Conservation (phyloP, 2,888 invertebrate species). For the Pteria penguin region DNA sequence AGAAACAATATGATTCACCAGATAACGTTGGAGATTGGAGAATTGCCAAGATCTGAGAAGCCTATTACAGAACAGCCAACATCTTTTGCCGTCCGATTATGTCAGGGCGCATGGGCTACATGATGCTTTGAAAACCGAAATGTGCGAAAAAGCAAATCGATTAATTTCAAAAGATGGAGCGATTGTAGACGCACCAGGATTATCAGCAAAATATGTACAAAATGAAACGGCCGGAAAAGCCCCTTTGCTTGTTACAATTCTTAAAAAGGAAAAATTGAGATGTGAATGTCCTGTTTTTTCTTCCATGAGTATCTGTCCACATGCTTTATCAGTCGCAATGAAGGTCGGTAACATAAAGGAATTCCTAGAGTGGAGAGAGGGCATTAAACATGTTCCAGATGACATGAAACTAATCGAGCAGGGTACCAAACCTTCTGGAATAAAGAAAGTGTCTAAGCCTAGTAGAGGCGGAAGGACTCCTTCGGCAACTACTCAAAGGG, state of each 20-base stretch:
- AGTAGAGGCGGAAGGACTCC: slow-evolving; percentile 3
- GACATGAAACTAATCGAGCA: not conserved
- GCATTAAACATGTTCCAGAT: not conserved
- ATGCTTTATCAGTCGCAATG: not conserved
- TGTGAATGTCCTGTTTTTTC: not conserved
- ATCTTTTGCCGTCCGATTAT: not conserved
- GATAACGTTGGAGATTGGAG: not conserved
- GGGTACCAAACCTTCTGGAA: not conserved
- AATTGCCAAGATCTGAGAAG: not conserved
- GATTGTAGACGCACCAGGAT: no score
- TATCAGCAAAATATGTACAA: no score
- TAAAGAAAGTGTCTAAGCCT: slow-evolving; percentile 5
- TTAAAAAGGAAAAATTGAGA: not conserved
- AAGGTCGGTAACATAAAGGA: not conserved
- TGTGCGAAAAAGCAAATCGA: no score
- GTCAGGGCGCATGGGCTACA: not conserved
- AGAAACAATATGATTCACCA: no score
- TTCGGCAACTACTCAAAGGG: no score
- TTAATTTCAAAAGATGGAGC: no score
- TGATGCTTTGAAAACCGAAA: no score
- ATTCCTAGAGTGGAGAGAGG: not conserved
- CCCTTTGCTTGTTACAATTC: not conserved
- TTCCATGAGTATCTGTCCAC: not conserved
- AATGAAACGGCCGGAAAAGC: no score
- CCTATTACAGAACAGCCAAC: not conserved